Percentiles rank a stretch among this genome's conserved stretches.
phyloP scores from a whole-genome alignment of 2,113 vertebrate genomes.

The Lepisosteus osseus region DNA sequence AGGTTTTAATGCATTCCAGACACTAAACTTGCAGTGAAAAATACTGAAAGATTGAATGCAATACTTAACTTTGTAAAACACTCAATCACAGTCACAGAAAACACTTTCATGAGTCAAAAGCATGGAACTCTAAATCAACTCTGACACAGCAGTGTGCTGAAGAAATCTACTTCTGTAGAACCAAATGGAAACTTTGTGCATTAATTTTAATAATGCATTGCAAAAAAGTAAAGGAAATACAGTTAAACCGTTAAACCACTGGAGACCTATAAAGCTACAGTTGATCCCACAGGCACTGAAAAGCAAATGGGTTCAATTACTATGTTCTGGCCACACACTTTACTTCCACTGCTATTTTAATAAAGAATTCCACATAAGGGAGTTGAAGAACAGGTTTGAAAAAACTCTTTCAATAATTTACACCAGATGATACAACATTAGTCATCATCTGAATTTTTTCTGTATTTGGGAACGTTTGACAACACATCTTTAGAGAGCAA shows the following conservation, averaged over 20 bases:
- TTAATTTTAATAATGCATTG: conserved; percentile 51
- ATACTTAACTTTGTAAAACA: conserved; percentile 28
- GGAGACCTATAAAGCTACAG: conserved; percentile 52
- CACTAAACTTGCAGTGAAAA: conserved; percentile 56
- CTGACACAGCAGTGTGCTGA: conserved; percentile 34
- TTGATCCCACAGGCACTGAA: conserved; percentile 66
- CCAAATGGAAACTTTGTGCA: conserved; percentile 43
- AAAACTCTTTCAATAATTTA: conserved; percentile 52
- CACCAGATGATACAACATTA: conserved; percentile 59
- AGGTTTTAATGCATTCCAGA: conserved; percentile 43
- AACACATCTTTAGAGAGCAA: conserved; percentile 22
- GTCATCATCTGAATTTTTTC: conserved; percentile 42
- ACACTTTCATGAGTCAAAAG: conserved; percentile 11
- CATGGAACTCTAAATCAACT: conserved; percentile 43
- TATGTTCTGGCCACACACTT: conserved; percentile 44
- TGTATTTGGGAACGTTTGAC: conserved; percentile 31
- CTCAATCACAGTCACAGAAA: conserved; percentile 33
- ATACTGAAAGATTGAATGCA: conserved; percentile 35
- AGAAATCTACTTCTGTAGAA: conserved; percentile 33
- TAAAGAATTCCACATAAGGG: conserved; percentile 40
- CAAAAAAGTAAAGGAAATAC: conserved; percentile 46
- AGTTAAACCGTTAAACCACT: conserved; percentile 57
- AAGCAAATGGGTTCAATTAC: conserved; percentile 76
- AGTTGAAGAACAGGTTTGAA: conserved; percentile 16
- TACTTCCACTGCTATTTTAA: conserved; percentile 57